Percentiles rank a stretch among this genome's conserved stretches.
Evolutionary conservation across 2,113 vertebrate species (phyloP).

Genomic region (Platysteira castanea): DNA sequence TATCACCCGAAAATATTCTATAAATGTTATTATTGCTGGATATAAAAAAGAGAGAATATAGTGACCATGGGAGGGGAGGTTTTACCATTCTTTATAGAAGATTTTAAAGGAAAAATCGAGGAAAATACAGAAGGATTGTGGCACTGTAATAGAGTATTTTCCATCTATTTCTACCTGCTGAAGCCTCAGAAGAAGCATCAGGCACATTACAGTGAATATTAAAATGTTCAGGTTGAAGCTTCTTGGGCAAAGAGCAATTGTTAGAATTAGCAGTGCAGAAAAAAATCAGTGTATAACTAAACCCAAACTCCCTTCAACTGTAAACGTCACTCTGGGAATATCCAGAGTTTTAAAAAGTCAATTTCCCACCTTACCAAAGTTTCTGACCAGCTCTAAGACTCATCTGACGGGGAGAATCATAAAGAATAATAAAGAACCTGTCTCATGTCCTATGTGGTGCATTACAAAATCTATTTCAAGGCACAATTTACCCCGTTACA

Average conservation of each 20-base stretch:
- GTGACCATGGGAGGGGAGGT: accelerated
- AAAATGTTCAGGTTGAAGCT: neutral
- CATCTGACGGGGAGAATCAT: neutral
- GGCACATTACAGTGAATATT: neutral
- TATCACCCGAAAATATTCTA: neutral
- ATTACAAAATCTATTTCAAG: neutral
- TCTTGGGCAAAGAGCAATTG: neutral
- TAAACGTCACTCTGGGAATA: neutral
- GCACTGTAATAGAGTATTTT: neutral
- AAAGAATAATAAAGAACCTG: neutral
- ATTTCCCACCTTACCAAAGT: neutral
- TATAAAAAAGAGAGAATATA: neutral
- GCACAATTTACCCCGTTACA: neutral
- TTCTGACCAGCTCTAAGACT: neutral
- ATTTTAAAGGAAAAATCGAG: neutral
- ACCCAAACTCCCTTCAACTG: neutral
- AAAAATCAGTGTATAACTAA: neutral
- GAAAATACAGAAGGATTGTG: neutral
- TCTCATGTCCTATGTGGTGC: neutral
- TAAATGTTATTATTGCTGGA: neutral
- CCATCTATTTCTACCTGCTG: neutral
- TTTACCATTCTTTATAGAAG: neutral
- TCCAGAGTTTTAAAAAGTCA: neutral
- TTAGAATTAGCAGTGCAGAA: neutral
- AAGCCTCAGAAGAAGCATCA: neutral